Evolutionary conservation across 2,113 vertebrate species (phyloP).

Genomic region (Vulpes ferrilata): DNA sequence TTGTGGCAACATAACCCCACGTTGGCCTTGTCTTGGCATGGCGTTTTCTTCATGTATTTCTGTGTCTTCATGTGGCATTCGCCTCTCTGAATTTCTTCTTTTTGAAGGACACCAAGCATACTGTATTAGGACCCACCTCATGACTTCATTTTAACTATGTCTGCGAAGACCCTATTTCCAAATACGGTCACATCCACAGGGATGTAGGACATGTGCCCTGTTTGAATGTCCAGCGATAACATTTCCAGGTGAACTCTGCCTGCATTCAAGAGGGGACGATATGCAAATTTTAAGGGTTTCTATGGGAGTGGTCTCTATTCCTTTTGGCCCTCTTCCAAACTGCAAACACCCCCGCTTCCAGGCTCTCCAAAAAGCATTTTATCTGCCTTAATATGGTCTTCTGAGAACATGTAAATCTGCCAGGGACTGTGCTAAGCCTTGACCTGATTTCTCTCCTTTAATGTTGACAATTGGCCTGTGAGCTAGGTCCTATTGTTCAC

Average conservation of each 20-base stretch:
- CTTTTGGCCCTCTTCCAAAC: background rate
- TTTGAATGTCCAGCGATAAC: background rate
- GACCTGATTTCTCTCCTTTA: background rate
- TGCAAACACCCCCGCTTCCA: background rate
- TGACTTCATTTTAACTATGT: background rate
- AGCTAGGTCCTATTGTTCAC: background rate
- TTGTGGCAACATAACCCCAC: background rate
- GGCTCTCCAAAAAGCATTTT: background rate
- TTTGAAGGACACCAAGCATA: background rate
- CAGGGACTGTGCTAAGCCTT: background rate
- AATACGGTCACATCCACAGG: background rate
- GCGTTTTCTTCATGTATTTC: background rate
- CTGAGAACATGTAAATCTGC: background rate
- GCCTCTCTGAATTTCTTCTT: background rate
- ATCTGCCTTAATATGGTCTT: background rate
- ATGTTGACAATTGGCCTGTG: background rate
- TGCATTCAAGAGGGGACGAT: background rate
- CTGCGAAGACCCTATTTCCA: background rate
- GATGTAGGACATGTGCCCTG: fast-evolving
- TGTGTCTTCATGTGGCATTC: background rate
- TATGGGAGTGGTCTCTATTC: background rate
- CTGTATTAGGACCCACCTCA: background rate
- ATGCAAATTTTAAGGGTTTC: background rate
- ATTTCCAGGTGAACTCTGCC: background rate
- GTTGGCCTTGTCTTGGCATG: background rate